Evolutionary conservation across 2,888 invertebrate genomes (phyloP).

Genomic region (Gortyna flavago): DNA sequence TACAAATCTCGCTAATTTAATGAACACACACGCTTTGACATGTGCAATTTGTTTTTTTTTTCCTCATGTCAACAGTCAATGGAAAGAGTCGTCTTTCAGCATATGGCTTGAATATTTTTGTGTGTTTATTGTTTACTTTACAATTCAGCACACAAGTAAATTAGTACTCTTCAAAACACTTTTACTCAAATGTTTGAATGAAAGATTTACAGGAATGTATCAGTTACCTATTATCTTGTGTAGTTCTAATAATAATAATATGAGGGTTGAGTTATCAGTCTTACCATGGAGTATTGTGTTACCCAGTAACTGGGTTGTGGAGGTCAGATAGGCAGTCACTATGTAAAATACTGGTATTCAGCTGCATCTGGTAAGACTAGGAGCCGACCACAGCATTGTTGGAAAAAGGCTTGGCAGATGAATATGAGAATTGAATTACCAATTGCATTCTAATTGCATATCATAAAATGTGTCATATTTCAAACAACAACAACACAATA

Average conservation of each 20-base stretch:
- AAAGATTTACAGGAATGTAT: conserved; percentile 20
- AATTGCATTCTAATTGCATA: not conserved
- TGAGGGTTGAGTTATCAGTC: not conserved
- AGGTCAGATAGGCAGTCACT: not conserved
- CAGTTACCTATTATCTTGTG: conserved; percentile 37
- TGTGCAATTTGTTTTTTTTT: conserved; percentile 58
- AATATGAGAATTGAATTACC: not conserved
- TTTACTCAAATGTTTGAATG: conserved; percentile 22
- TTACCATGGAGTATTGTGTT: not conserved
- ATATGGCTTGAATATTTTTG: not conserved
- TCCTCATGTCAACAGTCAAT: conserved; percentile 23
- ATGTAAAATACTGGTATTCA: not conserved
- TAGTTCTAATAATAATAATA: not conserved
- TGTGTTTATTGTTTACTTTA: not conserved
- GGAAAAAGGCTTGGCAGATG: not conserved
- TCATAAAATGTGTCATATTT: not conserved
- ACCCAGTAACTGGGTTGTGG: not conserved
- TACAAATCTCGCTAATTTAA: conserved; percentile 20
- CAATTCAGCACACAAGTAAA: not conserved
- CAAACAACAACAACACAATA: not conserved
- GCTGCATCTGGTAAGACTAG: not conserved
- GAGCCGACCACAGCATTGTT: not conserved
- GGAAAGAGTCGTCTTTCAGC: conserved; percentile 37
- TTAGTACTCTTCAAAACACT: not conserved
- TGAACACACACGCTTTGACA: conserved; percentile 56